Base-by-base conservation (phyloP, 2,888 invertebrate genomes). In the Lypha dubia region DNA sequence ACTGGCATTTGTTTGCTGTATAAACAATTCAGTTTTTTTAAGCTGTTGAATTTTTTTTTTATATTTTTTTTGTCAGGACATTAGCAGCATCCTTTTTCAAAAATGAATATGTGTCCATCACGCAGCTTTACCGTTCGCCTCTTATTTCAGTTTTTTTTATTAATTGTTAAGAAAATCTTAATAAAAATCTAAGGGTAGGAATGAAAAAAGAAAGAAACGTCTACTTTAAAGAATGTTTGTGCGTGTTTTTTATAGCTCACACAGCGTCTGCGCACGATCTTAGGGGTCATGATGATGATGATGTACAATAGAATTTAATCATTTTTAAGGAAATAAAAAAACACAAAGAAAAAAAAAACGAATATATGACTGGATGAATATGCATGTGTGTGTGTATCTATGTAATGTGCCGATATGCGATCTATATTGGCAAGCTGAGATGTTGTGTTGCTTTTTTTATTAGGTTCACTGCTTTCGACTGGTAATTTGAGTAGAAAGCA, bases 41-140 rank as follows among this genome's bases (percentile, higher is more conserved):
- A 67, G 84, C 73, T 80, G 70, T 70, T 74, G 70, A 74, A 70
- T 85, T 84, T 79, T 32, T 32, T 32, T 32, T 35, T 32, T 32
- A 6, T 32, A 6, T 32, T 32, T 32, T 32, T 38, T 62, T 85
- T 68, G 84, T 84, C 84, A 88, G 87, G 88, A 89, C 90, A 90
- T 90, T 90, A 90, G 90, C 89, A 90, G 90, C 90, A 90, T 90
- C 90, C 89, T 90, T 90, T 90, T 90, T 74, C 83, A 63, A 58
- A 80, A 65, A 56, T 24, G 87, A 87, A 51, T 77, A 81, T 84
- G 75, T 86, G 87, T 85, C 86, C 87, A 86, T 79, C 80, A 86
- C 77, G 71, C 86, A 83, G 80, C 84, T 62, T 86, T 83, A 74
- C 81, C 63, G 83, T 79, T 71, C 75, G 75, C 71, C 22, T 81